Evolutionary conservation across 1,140 invertebrate species (phyloP).

Genomic region (Cydia fagiglandana): DNA sequence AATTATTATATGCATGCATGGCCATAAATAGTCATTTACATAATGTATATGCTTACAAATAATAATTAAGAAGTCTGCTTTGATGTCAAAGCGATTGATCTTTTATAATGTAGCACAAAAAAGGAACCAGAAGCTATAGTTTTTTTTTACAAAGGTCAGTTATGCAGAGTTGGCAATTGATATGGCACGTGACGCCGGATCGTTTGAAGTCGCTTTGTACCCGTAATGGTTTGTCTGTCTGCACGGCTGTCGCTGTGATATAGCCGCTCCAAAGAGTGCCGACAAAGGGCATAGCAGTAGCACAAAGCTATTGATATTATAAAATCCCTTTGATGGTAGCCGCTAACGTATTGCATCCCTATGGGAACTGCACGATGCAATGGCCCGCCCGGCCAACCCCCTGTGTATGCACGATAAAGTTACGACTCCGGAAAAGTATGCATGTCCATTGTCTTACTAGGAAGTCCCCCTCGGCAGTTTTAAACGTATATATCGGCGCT

Average conservation of each 20-base stretch:
- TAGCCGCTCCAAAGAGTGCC: slow-evolving; percentile 49
- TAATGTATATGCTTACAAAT: neutral
- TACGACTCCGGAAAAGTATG: slow-evolving; percentile 15
- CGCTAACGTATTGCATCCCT: slow-evolving; percentile 56
- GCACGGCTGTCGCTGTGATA: slow-evolving; percentile 57
- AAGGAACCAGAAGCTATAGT: slow-evolving; percentile 12
- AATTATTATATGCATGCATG: no score
- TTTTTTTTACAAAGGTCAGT: slow-evolving; percentile 30
- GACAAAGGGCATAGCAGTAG: slow-evolving; percentile 69
- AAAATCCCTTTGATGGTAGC: slow-evolving; percentile 67
- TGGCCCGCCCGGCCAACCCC: slow-evolving; percentile 8
- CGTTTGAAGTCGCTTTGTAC: slow-evolving; percentile 64
- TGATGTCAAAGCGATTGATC: neutral
- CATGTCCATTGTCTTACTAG: slow-evolving; percentile 19
- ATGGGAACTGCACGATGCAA: slow-evolving; percentile 44
- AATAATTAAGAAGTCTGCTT: neutral
- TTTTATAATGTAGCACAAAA: neutral
- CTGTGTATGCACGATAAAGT: slow-evolving; percentile 5
- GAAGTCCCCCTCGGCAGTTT: neutral
- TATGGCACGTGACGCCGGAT: slow-evolving; percentile 55
- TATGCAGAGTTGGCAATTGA: slow-evolving; percentile 40
- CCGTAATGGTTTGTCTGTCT: slow-evolving; percentile 57
- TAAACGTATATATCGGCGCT: neutral
- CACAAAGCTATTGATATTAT: slow-evolving; percentile 73
- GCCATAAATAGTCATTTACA: neutral